phyloP scores from a whole-genome alignment of 2,113 vertebrate genomes.

The Ariopsis seemanni region DNA sequence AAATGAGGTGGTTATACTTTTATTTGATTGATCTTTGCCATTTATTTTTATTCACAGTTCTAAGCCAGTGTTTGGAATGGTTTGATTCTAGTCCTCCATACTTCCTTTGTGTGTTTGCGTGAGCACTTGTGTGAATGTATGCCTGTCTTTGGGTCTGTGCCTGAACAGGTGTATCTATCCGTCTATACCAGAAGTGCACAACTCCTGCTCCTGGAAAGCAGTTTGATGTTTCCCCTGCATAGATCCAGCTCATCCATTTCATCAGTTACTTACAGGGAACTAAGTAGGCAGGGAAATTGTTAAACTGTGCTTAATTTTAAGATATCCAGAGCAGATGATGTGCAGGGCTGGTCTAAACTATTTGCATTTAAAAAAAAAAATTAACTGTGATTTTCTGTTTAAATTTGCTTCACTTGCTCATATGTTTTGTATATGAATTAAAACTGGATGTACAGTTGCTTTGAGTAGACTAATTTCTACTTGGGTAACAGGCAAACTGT shows the following conservation, averaged over 20 bases:
- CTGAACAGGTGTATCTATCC: background rate
- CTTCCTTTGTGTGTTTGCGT: constrained; percentile 9
- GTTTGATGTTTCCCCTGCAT: background rate
- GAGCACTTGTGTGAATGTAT: background rate
- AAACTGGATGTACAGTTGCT: constrained; percentile 33
- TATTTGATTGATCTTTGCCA: constrained; percentile 65
- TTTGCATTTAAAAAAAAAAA: background rate
- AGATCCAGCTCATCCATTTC: background rate
- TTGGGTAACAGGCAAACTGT: background rate
- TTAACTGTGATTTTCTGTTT: background rate
- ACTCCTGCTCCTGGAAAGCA: background rate
- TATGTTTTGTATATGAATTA: constrained; percentile 33
- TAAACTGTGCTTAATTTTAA: background rate
- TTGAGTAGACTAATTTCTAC: background rate
- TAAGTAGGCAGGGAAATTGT: background rate
- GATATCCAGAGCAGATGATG: background rate
- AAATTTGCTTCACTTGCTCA: constrained; percentile 16
- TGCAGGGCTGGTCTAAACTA: constrained; percentile 14
- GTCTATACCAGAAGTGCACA: constrained; percentile 18
- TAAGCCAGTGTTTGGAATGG: constrained; percentile 44
- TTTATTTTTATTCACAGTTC: constrained; percentile 48
- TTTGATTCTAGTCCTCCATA: constrained; percentile 23
- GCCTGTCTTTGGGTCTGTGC: background rate
- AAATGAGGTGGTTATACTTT: constrained; percentile 75
- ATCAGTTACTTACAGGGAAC: background rate